Base-by-base conservation (phyloP, 2,888 invertebrate species). In the Ornithoptera priamus region DNA sequence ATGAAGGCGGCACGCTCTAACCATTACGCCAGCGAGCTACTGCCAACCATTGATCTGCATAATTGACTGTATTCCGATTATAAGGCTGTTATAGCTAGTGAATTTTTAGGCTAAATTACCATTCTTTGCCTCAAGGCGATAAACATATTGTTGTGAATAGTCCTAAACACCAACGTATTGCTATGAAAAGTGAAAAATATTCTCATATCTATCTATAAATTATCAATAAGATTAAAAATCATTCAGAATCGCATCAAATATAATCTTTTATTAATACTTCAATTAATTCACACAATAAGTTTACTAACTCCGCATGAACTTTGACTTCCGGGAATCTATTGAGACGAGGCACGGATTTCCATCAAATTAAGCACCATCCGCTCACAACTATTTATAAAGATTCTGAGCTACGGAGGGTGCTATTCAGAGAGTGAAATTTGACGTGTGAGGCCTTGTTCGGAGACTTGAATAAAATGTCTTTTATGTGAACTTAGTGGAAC, bases 361-460 rank as follows among this genome's bases (percentile, higher is more conserved):
- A 85, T 90, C 81, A 88, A 92, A 92, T 92, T 92, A 92, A 90
- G 82, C 92, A 85, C 77, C 85, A 80, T 86, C 87, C 86, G 88
- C 80, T 77, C 82, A 81, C 81, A 91, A 92, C 91, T 92, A 92
- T 92, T 92, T 91, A 88, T 89, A 91, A 92, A 92, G 92, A 92
- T 91, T 92, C 86, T 85, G 78, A 73, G 78, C 79, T 78, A 75
- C 74, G 76, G 64, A 72, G 81, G 86, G 85, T 85, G 82, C 71
- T 79, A 90, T 92, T 92, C 90, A 92, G 82, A 83, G 86, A 87
- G 90, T 90, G 90, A 90, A 92, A 92, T 92, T 92, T 90, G 91
- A 92, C 91, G 92, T 92, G 89, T 88, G 88, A 87, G 86, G 83
- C 86, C 85, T 86, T 81, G 64, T 70, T 70, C 80, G 78, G 73